A percentile compares a stretch with the other conserved stretches of the same genome.
These are phyloP conservation scores for Drosophila ochracea DNA, from an alignment of 2,888 invertebrate species.

Conservation along the genomic window DNA sequence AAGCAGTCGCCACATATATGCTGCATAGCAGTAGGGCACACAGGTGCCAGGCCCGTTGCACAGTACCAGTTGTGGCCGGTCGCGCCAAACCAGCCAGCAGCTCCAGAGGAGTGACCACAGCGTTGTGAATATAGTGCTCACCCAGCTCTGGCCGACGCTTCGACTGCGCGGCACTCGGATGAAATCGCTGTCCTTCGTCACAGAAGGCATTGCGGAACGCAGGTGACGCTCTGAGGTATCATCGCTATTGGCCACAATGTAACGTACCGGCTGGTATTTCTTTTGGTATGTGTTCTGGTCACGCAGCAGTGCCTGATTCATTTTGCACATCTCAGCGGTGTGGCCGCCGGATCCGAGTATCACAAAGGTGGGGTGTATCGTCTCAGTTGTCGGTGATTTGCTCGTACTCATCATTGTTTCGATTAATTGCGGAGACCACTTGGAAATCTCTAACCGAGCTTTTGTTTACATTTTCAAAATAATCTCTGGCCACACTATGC, in stretches of 20 bases:
- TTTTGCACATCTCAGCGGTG: constrained; percentile 95
- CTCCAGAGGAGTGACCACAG: constrained; percentile 89
- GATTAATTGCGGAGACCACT: background rate
- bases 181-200: constrained; percentile 86
- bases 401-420: constrained; percentile 5
- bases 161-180: constrained; percentile 92
- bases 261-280: constrained; percentile 90
- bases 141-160: constrained; percentile 94
- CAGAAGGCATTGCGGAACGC: constrained; percentile 67
- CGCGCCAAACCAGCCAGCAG: constrained; percentile 89
- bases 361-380: constrained; percentile 73
- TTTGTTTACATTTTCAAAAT: constrained; percentile 27
- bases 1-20: constrained; percentile 90
- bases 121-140: constrained; percentile 92
- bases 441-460: background rate
- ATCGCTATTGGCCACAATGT: constrained; percentile 92
- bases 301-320: constrained; percentile 87
- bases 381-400: background rate
- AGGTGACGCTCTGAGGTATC: constrained; percentile 90
- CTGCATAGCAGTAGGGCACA: constrained; percentile 94
- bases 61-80: constrained; percentile 92
- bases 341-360: constrained; percentile 87
- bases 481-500: constrained; percentile 8
- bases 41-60: constrained; percentile 99
- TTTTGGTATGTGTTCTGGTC: constrained; percentile 12